These are phyloP conservation scores for Nannobrachium achirus DNA, from an alignment of 2,113 vertebrate species.

Conservation along the genomic window DNA sequence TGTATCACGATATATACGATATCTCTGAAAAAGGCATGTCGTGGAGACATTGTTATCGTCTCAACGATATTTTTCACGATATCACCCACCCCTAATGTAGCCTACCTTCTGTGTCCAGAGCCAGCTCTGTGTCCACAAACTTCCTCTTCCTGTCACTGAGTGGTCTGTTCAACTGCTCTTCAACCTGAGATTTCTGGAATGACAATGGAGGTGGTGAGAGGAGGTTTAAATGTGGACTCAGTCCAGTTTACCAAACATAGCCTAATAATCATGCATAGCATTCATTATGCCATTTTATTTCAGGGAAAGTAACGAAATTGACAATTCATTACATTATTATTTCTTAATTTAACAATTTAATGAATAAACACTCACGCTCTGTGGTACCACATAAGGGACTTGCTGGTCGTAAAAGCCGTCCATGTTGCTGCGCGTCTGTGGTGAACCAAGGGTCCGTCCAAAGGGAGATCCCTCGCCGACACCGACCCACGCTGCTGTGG, in stretches of 20 bases:
- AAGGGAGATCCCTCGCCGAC: slow-evolving; percentile 20
- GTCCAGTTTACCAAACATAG: no score
- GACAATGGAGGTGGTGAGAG: background rate
- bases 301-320: no score
- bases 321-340: no score
- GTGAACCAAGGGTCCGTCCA: background rate
- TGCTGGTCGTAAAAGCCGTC: slow-evolving; percentile 89
- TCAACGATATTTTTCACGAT: no score
- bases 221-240: no score
- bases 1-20: no score
- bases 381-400: slow-evolving; percentile 85
- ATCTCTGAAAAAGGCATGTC: no score
- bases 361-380: slow-evolving; percentile 82
- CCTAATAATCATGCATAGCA: no score
- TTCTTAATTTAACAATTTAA: no score
- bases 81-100: no score
- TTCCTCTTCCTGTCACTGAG: slow-evolving; percentile 86
- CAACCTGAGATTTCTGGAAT: slow-evolving; percentile 70
- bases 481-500: slow-evolving; percentile 7
- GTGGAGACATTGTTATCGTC: no score
- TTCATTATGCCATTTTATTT: no score
- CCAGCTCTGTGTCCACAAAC: slow-evolving; percentile 86
- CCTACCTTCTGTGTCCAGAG: slow-evolving; percentile 89
- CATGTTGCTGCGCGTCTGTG: slow-evolving; percentile 72
- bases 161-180: slow-evolving; percentile 75